Evolutionary conservation across 1,140 invertebrate genomes (phyloP).

Genomic region (Bicyclus anynana): DNA sequence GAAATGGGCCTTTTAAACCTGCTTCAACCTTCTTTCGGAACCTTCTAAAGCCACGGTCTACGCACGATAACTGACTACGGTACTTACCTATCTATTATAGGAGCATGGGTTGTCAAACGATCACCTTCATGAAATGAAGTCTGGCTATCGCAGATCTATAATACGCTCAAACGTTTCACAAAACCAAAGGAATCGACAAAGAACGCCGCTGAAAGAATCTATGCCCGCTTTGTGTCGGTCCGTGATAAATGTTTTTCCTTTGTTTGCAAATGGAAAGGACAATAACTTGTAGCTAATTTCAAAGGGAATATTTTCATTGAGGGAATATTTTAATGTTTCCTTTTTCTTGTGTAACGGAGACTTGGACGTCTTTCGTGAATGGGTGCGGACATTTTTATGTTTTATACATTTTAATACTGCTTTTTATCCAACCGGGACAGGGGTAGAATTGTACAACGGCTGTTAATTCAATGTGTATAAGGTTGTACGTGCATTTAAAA

Average conservation of each 20-base stretch:
- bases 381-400: not conserved
- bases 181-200: constrained; percentile 57
- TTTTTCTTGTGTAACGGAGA: constrained; percentile 4
- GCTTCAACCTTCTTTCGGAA: no score
- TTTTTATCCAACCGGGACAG: not conserved
- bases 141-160: no score
- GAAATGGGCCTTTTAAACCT: no score
- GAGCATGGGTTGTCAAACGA: no score
- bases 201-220: constrained; percentile 49
- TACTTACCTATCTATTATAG: no score
- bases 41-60: no score
- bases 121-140: no score
- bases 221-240: constrained; percentile 51
- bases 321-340: constrained; percentile 3
- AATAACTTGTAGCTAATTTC: constrained; percentile 28
- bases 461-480: no score
- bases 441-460: no score
- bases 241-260: constrained; percentile 50
- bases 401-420: not conserved
- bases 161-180: constrained; percentile 30
- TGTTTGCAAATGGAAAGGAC: constrained; percentile 39
- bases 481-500: no score
- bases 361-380: not conserved
- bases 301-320: constrained; percentile 25
- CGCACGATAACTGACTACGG: no score